These are phyloP conservation scores for Protobothrops flavoviridis DNA, from an alignment of 2,113 vertebrate species.

Conservation along the genomic window DNA sequence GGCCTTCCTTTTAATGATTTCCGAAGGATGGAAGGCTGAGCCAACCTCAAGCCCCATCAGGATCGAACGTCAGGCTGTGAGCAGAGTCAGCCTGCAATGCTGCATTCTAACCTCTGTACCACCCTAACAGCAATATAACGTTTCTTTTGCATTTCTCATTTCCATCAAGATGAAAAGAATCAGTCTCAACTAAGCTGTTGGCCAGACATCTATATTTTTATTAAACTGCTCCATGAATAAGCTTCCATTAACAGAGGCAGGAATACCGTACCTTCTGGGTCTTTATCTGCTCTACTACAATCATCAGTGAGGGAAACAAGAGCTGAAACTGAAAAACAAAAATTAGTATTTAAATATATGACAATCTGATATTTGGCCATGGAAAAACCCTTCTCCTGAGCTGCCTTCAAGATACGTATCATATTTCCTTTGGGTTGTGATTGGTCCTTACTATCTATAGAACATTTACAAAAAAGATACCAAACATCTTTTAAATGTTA, in stretches of 20 bases:
- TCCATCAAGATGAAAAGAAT: neutral
- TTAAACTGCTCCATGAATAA: neutral
- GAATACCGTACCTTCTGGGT: constrained; percentile 86
- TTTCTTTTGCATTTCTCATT: neutral
- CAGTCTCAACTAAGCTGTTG: neutral
- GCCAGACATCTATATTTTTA: neutral
- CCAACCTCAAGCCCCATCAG: neutral
- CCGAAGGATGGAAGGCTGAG: neutral
- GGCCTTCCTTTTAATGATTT: neutral
- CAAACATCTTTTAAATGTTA: no score
- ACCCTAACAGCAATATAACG: neutral
- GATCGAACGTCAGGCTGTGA: neutral
- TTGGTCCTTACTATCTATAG: neutral
- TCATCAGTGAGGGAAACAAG: constrained; percentile 96
- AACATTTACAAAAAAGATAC: neutral
- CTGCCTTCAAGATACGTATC: neutral
- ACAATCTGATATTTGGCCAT: neutral
- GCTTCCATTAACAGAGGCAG: neutral
- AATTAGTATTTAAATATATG: neutral
- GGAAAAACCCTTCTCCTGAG: neutral
- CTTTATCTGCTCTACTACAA: constrained; percentile 94
- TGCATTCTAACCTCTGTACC: neutral
- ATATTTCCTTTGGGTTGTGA: neutral
- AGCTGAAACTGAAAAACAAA: constrained; percentile 85
- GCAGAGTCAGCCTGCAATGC: neutral